A percentile compares a stretch with the other conserved stretches of the same genome.
phyloP scores from a whole-genome alignment of 2,797 vertebrate genomes.

The Spinus olivaceus region DNA sequence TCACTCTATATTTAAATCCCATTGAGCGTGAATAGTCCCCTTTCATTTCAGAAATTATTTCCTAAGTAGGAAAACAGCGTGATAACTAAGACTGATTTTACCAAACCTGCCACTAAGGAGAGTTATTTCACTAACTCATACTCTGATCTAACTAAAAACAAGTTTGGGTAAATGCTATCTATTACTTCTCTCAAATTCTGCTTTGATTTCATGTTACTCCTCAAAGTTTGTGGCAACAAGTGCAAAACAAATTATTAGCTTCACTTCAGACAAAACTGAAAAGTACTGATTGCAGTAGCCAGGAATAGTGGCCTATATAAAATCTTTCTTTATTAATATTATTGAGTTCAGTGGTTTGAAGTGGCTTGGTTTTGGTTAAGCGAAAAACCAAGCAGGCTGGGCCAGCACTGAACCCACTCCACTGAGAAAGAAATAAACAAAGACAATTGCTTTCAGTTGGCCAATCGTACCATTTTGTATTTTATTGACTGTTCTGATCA shows the following conservation, averaged over 20 bases:
- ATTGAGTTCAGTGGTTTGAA: background rate
- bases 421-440: background rate
- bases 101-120: background rate
- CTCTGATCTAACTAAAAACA: background rate
- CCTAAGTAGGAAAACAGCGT: background rate
- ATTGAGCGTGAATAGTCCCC: background rate
- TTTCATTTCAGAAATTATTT: background rate
- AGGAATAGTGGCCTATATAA: background rate
- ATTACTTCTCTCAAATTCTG: background rate
- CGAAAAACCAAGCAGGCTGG: background rate
- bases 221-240: background rate
- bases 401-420: accelerated
- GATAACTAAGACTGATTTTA: background rate
- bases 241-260: background rate
- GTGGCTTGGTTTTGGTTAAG: background rate
- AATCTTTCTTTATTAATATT: background rate
- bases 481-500: background rate
- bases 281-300: background rate
- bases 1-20: background rate
- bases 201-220: background rate
- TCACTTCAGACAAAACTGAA: background rate
- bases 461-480: accelerated
- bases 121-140: background rate
- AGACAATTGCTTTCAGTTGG: background rate
- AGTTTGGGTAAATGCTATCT: background rate